Percentiles rank a stretch among this genome's conserved stretches.
These are phyloP conservation scores for Zosterops borbonicus DNA, from an alignment of 2,113 vertebrate genomes.

Conservation along the genomic window DNA sequence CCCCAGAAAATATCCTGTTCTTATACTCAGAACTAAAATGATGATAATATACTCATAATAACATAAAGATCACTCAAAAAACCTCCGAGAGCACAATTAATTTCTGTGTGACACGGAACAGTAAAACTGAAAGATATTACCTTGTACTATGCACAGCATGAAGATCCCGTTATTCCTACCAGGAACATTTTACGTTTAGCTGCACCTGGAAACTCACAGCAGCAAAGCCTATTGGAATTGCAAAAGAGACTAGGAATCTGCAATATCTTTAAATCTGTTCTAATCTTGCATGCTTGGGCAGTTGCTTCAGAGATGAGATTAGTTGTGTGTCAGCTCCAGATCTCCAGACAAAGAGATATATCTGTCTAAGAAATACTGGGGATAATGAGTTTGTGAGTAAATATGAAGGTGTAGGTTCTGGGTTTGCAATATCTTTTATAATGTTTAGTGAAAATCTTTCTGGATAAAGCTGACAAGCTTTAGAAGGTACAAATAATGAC, in stretches of 20 bases:
- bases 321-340: neutral
- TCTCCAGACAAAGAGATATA: neutral
- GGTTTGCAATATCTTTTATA: neutral
- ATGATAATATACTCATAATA: neutral
- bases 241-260: neutral
- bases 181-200: neutral
- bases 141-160: neutral
- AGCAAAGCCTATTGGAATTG: neutral
- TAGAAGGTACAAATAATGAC: neutral
- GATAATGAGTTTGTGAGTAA: neutral
- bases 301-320: neutral
- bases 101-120: neutral
- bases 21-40: neutral
- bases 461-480: neutral
- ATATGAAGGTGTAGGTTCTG: neutral
- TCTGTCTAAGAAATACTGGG: neutral
- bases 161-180: neutral
- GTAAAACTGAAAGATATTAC: neutral
- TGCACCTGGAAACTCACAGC: neutral
- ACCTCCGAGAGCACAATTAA: neutral
- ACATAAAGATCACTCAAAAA: neutral
- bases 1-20: neutral
- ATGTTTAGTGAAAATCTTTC: neutral
- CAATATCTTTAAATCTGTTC: neutral
- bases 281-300: neutral